Conservation (phyloP, 1,140 invertebrate genomes). For the Bombus ignitus region DNA sequence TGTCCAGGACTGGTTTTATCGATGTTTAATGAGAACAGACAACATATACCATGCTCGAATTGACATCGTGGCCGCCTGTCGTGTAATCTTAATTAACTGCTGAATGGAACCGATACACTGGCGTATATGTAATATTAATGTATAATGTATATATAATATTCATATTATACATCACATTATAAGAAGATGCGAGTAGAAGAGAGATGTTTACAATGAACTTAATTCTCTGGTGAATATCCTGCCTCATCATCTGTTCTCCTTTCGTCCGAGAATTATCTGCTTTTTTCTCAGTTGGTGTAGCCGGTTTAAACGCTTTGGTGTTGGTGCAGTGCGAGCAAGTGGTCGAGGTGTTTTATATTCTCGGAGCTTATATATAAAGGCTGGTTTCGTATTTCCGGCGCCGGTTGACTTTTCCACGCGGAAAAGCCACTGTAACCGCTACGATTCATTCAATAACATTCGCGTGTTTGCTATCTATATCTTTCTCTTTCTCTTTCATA, state of each 20-base stretch:
- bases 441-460: background rate
- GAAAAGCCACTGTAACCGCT: constrained; percentile 9
- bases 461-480: no score
- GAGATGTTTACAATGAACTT: background rate
- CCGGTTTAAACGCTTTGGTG: constrained; percentile 28
- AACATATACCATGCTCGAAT: background rate
- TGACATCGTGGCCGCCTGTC: background rate
- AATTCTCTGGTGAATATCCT: background rate
- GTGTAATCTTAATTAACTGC: constrained; percentile 36
- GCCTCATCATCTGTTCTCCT: background rate
- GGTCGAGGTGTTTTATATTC: constrained; percentile 25
- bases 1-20: background rate
- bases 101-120: constrained; percentile 8
- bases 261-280: background rate
- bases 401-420: constrained; percentile 42
- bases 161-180: background rate
- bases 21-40: background rate
- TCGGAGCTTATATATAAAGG: background rate
- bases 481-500: no score
- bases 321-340: constrained; percentile 20
- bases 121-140: background rate
- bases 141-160: background rate
- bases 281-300: constrained; percentile 8
- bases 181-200: background rate
- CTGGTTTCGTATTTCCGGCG: constrained; percentile 1